A percentile compares a stretch with the other conserved stretches of the same genome.
Conservation (phyloP, 2,797 vertebrate genomes). For the Spinus olivaceus region DNA sequence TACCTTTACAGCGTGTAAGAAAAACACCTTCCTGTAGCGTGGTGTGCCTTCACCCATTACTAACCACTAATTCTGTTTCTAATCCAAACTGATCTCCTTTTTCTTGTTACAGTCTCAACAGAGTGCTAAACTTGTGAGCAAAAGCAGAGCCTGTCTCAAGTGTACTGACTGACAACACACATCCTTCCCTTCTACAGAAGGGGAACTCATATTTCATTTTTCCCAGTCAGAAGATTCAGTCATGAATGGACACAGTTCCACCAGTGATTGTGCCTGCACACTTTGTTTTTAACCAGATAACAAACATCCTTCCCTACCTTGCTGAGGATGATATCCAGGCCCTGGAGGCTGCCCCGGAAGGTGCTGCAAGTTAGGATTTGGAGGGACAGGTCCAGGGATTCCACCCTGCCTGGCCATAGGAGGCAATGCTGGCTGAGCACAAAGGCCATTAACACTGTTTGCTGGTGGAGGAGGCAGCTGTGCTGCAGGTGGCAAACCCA, state of each 20-base stretch:
- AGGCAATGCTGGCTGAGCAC: slow-evolving; percentile 61
- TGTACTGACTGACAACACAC: neutral
- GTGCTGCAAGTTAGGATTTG: slow-evolving; percentile 77
- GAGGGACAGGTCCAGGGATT: slow-evolving; percentile 72
- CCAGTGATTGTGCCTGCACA: neutral
- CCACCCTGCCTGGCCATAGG: slow-evolving; percentile 69
- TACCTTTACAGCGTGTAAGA: neutral
- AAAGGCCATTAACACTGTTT: slow-evolving; percentile 61
- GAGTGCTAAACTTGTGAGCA: neutral
- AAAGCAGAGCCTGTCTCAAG: neutral
- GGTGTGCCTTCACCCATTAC: neutral
- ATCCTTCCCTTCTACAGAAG: neutral
- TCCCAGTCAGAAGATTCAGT: neutral
- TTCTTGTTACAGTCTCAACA: neutral
- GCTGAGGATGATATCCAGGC: slow-evolving; percentile 69
- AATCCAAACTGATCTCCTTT: neutral
- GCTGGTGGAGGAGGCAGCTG: slow-evolving; percentile 77
- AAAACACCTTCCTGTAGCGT: neutral
- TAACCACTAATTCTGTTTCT: neutral
- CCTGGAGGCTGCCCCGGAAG: slow-evolving; percentile 72
- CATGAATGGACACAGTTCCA: neutral
- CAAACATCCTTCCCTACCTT: slow-evolving; percentile 49
- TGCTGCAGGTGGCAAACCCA: slow-evolving; percentile 69
- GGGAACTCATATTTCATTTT: neutral
- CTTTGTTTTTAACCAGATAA: neutral